Evolutionary conservation across 2,797 vertebrate genomes (phyloP), one percentile per base, ranked within the genome.

Genomic region (Tenualosa ilisha): DNA sequence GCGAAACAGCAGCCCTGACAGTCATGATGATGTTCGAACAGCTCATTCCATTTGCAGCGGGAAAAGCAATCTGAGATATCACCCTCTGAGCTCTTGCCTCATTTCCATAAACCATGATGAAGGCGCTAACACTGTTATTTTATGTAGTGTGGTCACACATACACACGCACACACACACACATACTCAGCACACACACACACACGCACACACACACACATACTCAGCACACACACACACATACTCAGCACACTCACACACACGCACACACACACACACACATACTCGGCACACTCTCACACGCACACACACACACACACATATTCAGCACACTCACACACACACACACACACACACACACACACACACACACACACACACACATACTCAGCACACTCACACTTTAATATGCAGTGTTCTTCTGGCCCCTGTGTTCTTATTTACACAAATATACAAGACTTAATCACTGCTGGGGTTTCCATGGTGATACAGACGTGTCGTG

Each of bases 401-500:
- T 9, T 11, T 75, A 75, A 75, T 75, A 37, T 15, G 31, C 31
- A 75, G 31, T 17, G 31, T 75, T 40, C 13, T 20, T 75, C 68
- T 75, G 68, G 31, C 68, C 68, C 40, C 24, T 37, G 20, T 31
- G 15, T 13, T 75, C 31, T 31, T 75, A 75, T 75, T 75, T 75
- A 75, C 68, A 40, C 68, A 75, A 40, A 40, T 75, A 75, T 20
- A 31, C 68, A 40, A 43, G 68, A 75, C 31, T 75, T 75, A 54
- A 61, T 82, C 82, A 59, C 46, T 54, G 40, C 11, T 65, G 43
- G 22, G 82, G 86, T 87, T 87, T 87, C 86, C 84, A 85, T 87
- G 61, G 82, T 53, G 81, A 85, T 82, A 56, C 75, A 63, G 50
- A 31, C 40, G 17, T 65, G 46, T 49, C 6, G 68, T 75, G 68